A percentile compares a stretch with the other conserved stretches of the same genome.
Conservation (phyloP, 1,140 invertebrate genomes). For the Drosophila tani region DNA sequence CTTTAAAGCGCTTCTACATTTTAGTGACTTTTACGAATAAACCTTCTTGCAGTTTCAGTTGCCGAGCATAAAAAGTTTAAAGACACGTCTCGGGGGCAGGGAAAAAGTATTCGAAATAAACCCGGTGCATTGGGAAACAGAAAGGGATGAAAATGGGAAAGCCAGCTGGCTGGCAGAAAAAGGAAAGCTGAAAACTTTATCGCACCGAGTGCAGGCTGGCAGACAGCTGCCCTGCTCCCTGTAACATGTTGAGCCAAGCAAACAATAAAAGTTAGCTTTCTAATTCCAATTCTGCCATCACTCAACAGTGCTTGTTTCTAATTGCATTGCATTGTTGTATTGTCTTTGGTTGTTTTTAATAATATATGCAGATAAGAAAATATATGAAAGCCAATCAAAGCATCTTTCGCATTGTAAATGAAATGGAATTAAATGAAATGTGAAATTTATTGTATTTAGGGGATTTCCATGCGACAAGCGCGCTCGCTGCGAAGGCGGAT, state of each 20-base stretch:
- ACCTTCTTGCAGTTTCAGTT: constrained; percentile 2
- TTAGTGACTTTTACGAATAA: constrained; percentile 1
- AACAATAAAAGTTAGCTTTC: constrained; percentile 33
- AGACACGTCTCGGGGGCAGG: constrained; percentile 29
- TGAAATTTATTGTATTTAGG: constrained; percentile 82
- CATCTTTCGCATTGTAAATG: constrained; percentile 72
- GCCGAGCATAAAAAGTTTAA: constrained; percentile 16
- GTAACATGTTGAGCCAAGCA: constrained; percentile 30
- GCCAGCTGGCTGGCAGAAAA: not conserved
- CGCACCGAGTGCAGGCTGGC: constrained; percentile 33
- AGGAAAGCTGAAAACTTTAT: constrained; percentile 36
- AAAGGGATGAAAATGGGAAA: not conserved
- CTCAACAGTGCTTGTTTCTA: constrained; percentile 17
- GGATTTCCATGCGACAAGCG: constrained; percentile 68
- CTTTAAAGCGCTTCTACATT: not conserved
- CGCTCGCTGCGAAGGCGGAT: constrained; percentile 33
- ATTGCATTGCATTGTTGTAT: constrained; percentile 10
- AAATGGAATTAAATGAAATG: constrained; percentile 83
- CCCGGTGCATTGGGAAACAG: constrained; percentile 5
- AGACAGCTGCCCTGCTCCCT: constrained; percentile 21
- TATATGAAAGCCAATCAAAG: too few relatives aligned
- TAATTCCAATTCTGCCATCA: constrained; percentile 21
- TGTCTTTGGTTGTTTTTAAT: too few relatives aligned
- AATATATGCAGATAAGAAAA: too few relatives aligned
- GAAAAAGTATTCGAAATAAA: constrained; percentile 37